These are phyloP conservation scores for Listronotus bonariensis DNA, from an alignment of 1,140 invertebrate genomes.

Conservation along the genomic window DNA sequence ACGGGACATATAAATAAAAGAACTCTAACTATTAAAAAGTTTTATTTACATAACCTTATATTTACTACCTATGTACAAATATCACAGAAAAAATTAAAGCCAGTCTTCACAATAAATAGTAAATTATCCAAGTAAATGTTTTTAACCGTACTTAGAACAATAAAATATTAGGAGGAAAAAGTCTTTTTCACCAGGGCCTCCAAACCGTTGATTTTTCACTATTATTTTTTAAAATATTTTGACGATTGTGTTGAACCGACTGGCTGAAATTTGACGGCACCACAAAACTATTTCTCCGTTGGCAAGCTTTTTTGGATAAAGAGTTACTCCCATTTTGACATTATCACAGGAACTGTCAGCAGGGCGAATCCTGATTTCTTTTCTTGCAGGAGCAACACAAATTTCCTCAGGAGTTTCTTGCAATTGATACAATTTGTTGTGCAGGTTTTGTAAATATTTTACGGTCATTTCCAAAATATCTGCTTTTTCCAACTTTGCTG, in stretches of 20 bases:
- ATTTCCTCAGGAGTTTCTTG: constrained; percentile 4
- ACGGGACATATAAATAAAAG: too few species aligned
- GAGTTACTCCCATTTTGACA: constrained; percentile 41
- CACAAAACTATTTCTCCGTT: constrained; percentile 49
- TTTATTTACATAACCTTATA: too few species aligned
- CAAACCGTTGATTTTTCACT: constrained; percentile 44
- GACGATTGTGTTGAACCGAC: not conserved
- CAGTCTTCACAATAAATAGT: too few species aligned
- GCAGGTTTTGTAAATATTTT: constrained; percentile 60
- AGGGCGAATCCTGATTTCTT: constrained; percentile 29
- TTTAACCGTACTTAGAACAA: too few species aligned
- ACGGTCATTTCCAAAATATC: constrained; percentile 73
- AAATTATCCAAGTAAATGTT: too few species aligned
- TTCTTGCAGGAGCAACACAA: constrained; percentile 11
- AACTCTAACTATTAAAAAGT: too few species aligned
- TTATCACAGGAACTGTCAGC: constrained; percentile 40
- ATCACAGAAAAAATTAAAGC: too few species aligned
- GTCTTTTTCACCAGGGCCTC: constrained; percentile 38
- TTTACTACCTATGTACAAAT: too few species aligned
- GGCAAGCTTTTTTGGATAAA: constrained; percentile 48
- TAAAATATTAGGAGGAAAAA: too few species aligned
- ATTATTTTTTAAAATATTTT: constrained; percentile 12
- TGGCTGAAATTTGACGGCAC: constrained; percentile 41
- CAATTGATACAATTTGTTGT: constrained; percentile 44
- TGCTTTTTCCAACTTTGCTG: constrained; percentile 69